phyloP scores from a whole-genome alignment of 2,888 invertebrate species.

The Scelioninae gen. 2 region DNA sequence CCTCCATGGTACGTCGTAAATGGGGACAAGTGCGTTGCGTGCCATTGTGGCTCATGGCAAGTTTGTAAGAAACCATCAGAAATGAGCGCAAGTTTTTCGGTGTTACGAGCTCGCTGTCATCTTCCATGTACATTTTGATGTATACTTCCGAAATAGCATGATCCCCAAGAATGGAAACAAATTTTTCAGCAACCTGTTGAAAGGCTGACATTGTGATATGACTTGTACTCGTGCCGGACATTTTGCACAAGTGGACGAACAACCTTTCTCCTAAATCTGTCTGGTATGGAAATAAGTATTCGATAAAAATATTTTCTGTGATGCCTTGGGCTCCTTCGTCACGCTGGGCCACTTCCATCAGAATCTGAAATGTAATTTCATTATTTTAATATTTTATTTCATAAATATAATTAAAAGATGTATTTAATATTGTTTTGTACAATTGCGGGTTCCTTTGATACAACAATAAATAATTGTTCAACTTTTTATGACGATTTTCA shows the following conservation, averaged over 20 bases:
- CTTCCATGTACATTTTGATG: constrained; percentile 78
- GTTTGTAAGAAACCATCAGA: constrained; percentile 84
- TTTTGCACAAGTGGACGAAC: constrained; percentile 73
- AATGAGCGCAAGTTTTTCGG: constrained; percentile 81
- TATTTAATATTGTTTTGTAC: no score
- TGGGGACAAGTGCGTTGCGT: constrained; percentile 79
- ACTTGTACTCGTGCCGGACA: constrained; percentile 25
- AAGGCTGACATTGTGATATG: constrained; percentile 76
- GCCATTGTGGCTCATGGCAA: constrained; percentile 85
- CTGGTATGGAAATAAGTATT: constrained; percentile 87
- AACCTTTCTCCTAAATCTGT: constrained; percentile 83
- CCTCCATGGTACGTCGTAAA: constrained; percentile 83
- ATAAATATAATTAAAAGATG: background rate
- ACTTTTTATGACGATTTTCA: no score
- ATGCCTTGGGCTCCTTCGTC: constrained; percentile 85
- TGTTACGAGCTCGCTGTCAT: constrained; percentile 76
- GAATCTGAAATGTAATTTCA: constrained; percentile 77
- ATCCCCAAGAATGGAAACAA: constrained; percentile 77
- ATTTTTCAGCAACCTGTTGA: constrained; percentile 84
- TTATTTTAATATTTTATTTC: background rate
- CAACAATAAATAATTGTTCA: no score
- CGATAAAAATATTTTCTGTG: constrained; percentile 82
- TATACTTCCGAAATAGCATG: constrained; percentile 81
- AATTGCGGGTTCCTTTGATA: no score
- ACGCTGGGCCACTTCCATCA: constrained; percentile 82